Evolutionary conservation across 2,797 vertebrate species (phyloP).

Genomic region (Otus scops): DNA sequence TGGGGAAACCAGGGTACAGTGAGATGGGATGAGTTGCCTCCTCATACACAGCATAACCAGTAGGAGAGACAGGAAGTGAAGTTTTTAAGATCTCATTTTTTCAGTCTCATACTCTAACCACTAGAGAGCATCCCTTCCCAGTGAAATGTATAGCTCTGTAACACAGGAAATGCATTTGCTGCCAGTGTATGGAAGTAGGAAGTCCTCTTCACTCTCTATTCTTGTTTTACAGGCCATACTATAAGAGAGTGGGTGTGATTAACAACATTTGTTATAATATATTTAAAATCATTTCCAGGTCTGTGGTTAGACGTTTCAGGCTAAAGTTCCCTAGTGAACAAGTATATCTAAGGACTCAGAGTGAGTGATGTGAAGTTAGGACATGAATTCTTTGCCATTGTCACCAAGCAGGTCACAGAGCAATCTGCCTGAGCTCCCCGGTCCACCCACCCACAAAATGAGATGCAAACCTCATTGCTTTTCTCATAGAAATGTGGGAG

Average conservation of each 20-base stretch:
- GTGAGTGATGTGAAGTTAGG: not conserved
- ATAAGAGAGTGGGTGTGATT: not conserved
- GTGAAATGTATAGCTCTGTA: constrained; percentile 20
- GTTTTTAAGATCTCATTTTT: not conserved
- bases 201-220: constrained; percentile 1
- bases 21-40: not conserved
- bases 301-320: not conserved
- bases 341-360: not conserved
- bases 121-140: constrained; percentile 69
- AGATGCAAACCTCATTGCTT: not conserved
- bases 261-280: not conserved
- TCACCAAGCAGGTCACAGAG: not conserved
- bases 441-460: not conserved
- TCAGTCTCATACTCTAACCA: constrained; percentile 1
- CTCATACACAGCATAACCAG: accelerated
- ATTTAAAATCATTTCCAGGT: constrained; percentile 36
- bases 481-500: not conserved
- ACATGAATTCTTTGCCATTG: not conserved
- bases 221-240: constrained; percentile 28
- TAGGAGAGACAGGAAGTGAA: constrained; percentile 2
- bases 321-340: not conserved
- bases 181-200: not conserved
- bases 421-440: not conserved
- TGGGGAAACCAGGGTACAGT: not conserved
- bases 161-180: constrained; percentile 42